These are phyloP conservation scores for Zosterops lateralis DNA, from an alignment of 2,113 vertebrate genomes.

Conservation along the genomic window DNA sequence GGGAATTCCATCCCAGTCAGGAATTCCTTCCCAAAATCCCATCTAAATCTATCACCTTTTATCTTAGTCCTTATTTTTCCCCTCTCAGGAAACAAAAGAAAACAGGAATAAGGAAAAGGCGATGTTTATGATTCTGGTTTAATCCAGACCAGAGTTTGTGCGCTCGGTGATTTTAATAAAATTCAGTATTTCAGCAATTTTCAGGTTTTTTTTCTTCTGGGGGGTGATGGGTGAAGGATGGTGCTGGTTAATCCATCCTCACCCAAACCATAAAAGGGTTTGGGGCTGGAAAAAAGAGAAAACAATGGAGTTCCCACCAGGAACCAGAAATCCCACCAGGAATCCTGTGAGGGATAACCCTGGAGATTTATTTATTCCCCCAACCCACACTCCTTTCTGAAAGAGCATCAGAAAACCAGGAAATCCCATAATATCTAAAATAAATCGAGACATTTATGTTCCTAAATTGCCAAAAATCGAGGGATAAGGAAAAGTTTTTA, in stretches of 20 bases:
- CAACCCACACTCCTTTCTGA: background rate
- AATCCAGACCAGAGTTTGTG: background rate
- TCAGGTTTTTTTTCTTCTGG: background rate
- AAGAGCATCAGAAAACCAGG: background rate
- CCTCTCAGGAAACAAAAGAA: too few species aligned
- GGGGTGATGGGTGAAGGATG: background rate
- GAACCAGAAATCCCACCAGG: background rate
- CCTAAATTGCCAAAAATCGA: background rate
- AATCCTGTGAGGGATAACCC: background rate
- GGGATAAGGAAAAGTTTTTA: background rate
- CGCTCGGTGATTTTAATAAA: background rate
- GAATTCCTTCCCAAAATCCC: background rate
- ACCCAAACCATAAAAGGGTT: background rate
- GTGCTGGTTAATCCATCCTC: too few species aligned
- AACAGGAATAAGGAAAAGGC: too few species aligned
- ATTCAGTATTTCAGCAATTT: background rate
- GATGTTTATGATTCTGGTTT: background rate
- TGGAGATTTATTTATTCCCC: background rate
- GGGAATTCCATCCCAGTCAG: background rate
- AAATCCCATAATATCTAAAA: background rate
- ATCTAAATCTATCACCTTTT: background rate
- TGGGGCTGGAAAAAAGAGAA: background rate
- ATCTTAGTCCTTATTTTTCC: too few species aligned
- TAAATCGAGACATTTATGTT: background rate
- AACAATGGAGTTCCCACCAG: background rate